These are phyloP conservation scores for Crocidura indochinensis DNA, from an alignment of 2,797 vertebrate species.

Conservation along the genomic window DNA sequence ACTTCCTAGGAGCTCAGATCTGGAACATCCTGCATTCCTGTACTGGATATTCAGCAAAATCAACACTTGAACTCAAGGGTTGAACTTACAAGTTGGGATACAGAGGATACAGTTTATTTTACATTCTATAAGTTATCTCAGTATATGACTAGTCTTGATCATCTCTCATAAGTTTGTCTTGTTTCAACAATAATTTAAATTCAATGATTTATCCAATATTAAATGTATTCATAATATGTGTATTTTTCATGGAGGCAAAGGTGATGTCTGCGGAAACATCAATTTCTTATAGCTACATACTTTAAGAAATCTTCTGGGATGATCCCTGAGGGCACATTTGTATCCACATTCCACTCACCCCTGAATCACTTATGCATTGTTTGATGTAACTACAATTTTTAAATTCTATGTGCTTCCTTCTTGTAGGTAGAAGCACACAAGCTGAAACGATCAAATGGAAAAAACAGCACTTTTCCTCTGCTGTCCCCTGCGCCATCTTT, in stretches of 20 bases:
- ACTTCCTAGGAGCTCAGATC: background rate
- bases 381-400: rapidly evolving
- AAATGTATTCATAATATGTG: background rate
- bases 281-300: too few species aligned
- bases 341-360: rapidly evolving
- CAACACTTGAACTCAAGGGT: background rate
- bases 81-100: background rate
- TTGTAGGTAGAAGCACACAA: background rate
- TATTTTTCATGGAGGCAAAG: background rate
- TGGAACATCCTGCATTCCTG: background rate
- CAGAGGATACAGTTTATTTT: background rate
- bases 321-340: rapidly evolving
- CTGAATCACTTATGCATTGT: background rate
- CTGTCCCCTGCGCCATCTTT: background rate
- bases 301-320: too few species aligned
- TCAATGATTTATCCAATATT: background rate
- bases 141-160: rapidly evolving
- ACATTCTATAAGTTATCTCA: background rate
- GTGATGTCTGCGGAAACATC: background rate
- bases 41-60: background rate
- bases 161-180: background rate
- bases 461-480: background rate
- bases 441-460: too few species aligned
- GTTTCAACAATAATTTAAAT: background rate
- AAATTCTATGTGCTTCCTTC: background rate